phyloP scores from a whole-genome alignment of 2,888 invertebrate species.

The Aleiodes alternator region DNA sequence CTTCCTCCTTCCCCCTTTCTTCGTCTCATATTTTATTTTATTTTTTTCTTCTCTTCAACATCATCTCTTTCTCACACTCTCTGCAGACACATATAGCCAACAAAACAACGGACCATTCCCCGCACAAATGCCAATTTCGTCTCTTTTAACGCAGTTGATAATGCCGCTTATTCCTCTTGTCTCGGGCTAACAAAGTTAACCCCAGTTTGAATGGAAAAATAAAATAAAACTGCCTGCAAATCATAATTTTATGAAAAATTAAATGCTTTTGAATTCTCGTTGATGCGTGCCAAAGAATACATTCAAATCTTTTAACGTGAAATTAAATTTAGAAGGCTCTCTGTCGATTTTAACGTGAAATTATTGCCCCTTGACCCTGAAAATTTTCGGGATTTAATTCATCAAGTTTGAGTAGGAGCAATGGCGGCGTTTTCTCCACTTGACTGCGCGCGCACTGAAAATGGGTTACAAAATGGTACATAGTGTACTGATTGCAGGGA shows the following conservation, averaged over 20 bases:
- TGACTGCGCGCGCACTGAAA: slow-evolving; percentile 16
- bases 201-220: slow-evolving; percentile 37
- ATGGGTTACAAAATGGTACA: slow-evolving; percentile 19
- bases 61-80: slow-evolving; percentile 46
- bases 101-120: slow-evolving; percentile 44
- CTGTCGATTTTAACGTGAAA: neutral
- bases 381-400: slow-evolving; percentile 7
- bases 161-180: slow-evolving; percentile 56
- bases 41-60: slow-evolving; percentile 46
- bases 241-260: slow-evolving; percentile 28
- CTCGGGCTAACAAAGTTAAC: slow-evolving; percentile 54
- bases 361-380: slow-evolving; percentile 41
- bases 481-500: slow-evolving; percentile 8
- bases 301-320: slow-evolving; percentile 4
- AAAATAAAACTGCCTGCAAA: slow-evolving; percentile 23
- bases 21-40: slow-evolving; percentile 37
- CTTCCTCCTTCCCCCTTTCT: slow-evolving; percentile 33
- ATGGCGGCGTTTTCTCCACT: slow-evolving; percentile 14
- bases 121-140: slow-evolving; percentile 72
- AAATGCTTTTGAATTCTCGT: neutral
- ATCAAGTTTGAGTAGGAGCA: neutral
- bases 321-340: slow-evolving; percentile 4
- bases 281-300: neutral
- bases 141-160: slow-evolving; percentile 67
- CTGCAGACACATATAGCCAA: slow-evolving; percentile 23